These are phyloP conservation scores for Caprella mutica DNA, from an alignment of 2,888 invertebrate genomes.

Conservation along the genomic window DNA sequence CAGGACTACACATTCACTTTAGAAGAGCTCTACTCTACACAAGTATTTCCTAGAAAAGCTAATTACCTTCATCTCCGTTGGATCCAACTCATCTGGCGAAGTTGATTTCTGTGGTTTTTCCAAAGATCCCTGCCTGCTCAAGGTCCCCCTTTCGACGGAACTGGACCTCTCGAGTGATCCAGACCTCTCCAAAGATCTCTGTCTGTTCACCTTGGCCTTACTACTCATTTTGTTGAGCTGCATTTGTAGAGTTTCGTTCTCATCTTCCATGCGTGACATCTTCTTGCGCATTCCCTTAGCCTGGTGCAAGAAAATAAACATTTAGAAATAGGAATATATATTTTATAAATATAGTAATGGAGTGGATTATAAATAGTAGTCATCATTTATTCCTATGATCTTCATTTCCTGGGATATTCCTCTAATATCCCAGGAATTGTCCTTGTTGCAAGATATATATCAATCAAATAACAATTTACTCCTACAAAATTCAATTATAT, in stretches of 20 bases:
- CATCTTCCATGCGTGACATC: conserved; percentile 84
- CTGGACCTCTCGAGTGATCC: conserved; percentile 20
- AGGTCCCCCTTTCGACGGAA: conserved; percentile 26
- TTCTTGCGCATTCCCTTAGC: conserved; percentile 63
- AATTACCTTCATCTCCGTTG: conserved; percentile 58
- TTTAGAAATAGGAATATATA: neutral
- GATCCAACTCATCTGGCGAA: conserved; percentile 51
- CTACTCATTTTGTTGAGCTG: conserved; percentile 94
- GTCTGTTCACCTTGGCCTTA: conserved; percentile 47
- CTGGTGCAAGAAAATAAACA: conserved; percentile 5
- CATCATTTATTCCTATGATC: too few species aligned
- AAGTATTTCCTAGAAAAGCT: neutral
- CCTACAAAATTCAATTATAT: too few species aligned
- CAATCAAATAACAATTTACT: too few species aligned
- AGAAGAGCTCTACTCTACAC: too few species aligned
- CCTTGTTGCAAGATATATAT: too few species aligned
- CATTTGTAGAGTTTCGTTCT: conserved; percentile 88
- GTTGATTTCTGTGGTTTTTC: conserved; percentile 37
- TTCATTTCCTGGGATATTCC: too few species aligned
- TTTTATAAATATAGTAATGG: too few species aligned
- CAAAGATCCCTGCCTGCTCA: conserved; percentile 34
- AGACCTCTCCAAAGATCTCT: conserved; percentile 27
- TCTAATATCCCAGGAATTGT: too few species aligned
- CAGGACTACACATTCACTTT: too few species aligned
- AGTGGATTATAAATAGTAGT: too few species aligned